Conservation (phyloP, 2,113 vertebrate genomes). For the Catharus minimus region DNA sequence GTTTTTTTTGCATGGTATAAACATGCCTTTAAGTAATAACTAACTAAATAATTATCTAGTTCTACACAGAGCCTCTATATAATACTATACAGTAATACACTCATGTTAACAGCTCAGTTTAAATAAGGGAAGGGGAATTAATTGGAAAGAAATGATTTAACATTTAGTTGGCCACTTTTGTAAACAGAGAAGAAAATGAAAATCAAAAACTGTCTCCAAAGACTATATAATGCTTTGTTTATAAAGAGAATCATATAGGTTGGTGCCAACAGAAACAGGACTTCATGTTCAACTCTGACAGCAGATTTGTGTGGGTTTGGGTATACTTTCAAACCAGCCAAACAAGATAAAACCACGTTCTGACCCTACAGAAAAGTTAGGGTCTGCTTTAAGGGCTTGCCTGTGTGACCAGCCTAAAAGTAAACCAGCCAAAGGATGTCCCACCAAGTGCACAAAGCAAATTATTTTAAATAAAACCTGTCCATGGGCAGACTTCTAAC, state of each 20-base stretch:
- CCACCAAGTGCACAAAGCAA: not conserved
- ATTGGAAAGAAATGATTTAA: constrained; percentile 1
- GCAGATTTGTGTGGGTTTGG: not conserved
- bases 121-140: not conserved
- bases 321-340: not conserved
- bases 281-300: not conserved
- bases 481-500: not conserved
- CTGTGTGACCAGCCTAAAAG: not conserved
- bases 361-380: not conserved
- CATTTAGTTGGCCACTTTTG: not conserved
- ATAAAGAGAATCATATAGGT: not conserved
- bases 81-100: not conserved
- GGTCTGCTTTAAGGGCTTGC: not conserved
- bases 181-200: not conserved
- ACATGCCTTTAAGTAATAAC: not conserved
- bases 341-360: not conserved
- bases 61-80: not conserved
- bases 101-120: not conserved
- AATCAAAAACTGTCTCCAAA: not conserved
- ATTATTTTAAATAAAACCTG: not conserved
- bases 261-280: not conserved
- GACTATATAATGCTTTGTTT: not conserved
- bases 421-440: not conserved
- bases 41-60: not conserved
- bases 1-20: not conserved